Evolutionary conservation across 2,888 invertebrate species (phyloP).

Genomic region (Eupithecia subumbrata): DNA sequence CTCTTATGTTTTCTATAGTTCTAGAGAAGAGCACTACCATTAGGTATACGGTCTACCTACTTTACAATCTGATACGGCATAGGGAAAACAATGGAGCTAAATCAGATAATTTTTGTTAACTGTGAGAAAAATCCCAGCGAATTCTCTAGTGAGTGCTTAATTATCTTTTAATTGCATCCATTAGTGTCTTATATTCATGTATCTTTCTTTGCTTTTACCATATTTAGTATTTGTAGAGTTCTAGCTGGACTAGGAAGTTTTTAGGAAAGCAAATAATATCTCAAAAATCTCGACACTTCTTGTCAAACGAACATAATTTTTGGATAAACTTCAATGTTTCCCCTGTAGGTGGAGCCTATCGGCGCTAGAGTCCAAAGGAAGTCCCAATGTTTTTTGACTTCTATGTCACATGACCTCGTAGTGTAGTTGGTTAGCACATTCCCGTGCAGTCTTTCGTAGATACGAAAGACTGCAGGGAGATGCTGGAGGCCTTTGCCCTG

Average conservation of each 20-base stretch:
- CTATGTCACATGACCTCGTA: too few relatives aligned
- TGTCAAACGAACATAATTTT: too few relatives aligned
- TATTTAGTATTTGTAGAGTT: background rate
- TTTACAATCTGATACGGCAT: slow-evolving; percentile 6
- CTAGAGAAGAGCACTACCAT: background rate
- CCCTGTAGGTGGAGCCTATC: too few relatives aligned
- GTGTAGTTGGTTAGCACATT: too few relatives aligned
- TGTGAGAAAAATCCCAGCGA: slow-evolving; percentile 28
- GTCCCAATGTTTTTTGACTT: too few relatives aligned
- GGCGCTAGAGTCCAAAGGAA: too few relatives aligned
- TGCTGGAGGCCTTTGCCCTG: too few relatives aligned
- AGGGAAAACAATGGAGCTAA: slow-evolving; percentile 16
- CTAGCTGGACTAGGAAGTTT: background rate
- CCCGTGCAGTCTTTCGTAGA: too few relatives aligned
- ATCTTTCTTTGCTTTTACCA: slow-evolving; percentile 3
- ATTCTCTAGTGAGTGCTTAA: slow-evolving; percentile 24
- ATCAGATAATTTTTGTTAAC: slow-evolving; percentile 27
- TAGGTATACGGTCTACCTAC: background rate
- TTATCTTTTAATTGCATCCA: slow-evolving; percentile 13
- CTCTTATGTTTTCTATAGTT: background rate
- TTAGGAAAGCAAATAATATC: too few relatives aligned
- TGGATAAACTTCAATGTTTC: too few relatives aligned
- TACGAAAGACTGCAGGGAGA: too few relatives aligned
- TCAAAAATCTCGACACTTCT: too few relatives aligned
- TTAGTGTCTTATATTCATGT: slow-evolving; percentile 15